These are phyloP conservation scores for Coboldia fuscipes DNA, from an alignment of 1,140 invertebrate genomes.

Conservation along the genomic window DNA sequence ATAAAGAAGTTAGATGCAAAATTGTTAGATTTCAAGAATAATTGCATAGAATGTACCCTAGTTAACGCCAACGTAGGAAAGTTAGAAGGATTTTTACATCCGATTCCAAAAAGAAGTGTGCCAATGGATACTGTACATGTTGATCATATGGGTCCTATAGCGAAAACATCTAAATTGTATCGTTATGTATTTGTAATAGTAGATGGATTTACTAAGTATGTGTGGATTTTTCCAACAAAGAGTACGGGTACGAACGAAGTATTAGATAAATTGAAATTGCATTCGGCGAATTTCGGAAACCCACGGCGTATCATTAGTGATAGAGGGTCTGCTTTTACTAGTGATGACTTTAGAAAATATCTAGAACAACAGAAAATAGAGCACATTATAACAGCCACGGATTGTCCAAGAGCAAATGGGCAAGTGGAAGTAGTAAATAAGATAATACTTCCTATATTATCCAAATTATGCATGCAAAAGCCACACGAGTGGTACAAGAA, in stretches of 20 bases:
- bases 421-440: constrained; percentile 9
- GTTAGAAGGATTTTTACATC: constrained; percentile 3
- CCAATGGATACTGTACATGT: constrained; percentile 1
- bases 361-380: not conserved
- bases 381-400: constrained; percentile 6
- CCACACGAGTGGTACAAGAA: constrained; percentile 6
- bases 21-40: not conserved
- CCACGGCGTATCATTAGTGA: not conserved
- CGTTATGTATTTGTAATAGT: constrained; percentile 13
- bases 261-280: not conserved
- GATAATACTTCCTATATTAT: constrained; percentile 7
- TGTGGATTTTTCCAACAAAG: constrained; percentile 12
- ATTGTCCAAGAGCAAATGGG: constrained; percentile 6
- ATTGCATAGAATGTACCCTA: not conserved
- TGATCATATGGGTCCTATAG: not conserved
- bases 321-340: not conserved
- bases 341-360: not conserved
- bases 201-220: constrained; percentile 10
- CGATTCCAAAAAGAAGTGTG: not conserved
- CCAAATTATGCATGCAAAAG: constrained; percentile 6
- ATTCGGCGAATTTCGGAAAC: not conserved
- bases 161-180: constrained; percentile 5
- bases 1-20: not conserved
- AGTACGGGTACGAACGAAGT: constrained; percentile 6
- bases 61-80: not conserved